These are phyloP conservation scores for Potorous gilbertii DNA, from an alignment of 2,797 vertebrate species.

Conservation along the genomic window DNA sequence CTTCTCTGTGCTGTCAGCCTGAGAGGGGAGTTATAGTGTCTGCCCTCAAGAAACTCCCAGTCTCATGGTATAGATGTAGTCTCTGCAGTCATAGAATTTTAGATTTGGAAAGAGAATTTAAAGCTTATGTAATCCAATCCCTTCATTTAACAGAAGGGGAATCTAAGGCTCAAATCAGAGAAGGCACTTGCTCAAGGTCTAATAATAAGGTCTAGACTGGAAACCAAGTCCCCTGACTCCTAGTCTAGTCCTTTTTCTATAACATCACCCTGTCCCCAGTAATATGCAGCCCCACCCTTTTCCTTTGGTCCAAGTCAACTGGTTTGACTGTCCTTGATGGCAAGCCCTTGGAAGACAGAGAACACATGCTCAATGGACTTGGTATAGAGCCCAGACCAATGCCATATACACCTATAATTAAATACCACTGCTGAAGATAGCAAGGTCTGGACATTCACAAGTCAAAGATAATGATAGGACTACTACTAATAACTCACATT, in stretches of 20 bases:
- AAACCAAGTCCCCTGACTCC: not conserved
- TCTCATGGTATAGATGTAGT: not conserved
- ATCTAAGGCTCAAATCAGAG: not conserved
- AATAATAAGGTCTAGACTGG: not conserved
- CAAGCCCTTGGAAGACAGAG: not conserved
- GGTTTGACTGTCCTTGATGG: not conserved
- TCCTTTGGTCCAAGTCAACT: not conserved
- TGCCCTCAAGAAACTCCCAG: not conserved
- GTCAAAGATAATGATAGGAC: not conserved
- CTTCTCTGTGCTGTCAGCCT: not conserved
- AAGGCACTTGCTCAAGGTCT: not conserved
- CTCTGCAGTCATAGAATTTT: not conserved
- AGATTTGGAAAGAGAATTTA: not conserved
- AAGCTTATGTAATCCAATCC: not conserved
- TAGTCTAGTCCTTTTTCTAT: not conserved
- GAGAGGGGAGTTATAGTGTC: not conserved
- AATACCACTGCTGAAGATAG: fast-evolving
- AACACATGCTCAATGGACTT: not conserved
- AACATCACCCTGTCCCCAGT: fast-evolving
- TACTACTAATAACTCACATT: not conserved
- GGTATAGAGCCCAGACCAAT: not conserved
- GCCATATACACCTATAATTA: not conserved
- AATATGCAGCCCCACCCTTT: not conserved
- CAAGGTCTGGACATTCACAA: not conserved
- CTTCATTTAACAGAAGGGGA: not conserved